A percentile compares a stretch with the other conserved stretches of the same genome.
phyloP scores from a whole-genome alignment of 2,888 invertebrate species.

The Caenorhabditis wallacei region DNA sequence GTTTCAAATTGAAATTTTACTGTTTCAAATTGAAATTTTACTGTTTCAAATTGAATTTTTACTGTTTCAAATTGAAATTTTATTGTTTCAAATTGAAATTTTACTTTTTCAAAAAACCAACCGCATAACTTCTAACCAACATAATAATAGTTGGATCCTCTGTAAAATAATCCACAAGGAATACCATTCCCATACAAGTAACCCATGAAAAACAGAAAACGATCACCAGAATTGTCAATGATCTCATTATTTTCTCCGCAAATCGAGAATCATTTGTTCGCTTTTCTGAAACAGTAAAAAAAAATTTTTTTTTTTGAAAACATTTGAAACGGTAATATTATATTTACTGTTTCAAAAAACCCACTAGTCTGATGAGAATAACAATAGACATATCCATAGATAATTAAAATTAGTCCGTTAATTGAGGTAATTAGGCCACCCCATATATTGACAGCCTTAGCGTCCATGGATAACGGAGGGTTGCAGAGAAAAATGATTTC shows the following conservation, averaged over 20 bases:
- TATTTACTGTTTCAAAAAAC: background rate
- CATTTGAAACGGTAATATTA: too few relatives aligned
- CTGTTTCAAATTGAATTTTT: too few relatives aligned
- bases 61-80: too few relatives aligned
- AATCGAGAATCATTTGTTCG: constrained; percentile 7
- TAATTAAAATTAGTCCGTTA: constrained; percentile 23
- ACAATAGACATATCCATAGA: constrained; percentile 50
- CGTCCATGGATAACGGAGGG: constrained; percentile 42
- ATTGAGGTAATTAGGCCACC: constrained; percentile 18
- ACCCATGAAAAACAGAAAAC: constrained; percentile 53
- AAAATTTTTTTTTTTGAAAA: too few relatives aligned
- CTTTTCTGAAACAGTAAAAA: constrained; percentile 24
- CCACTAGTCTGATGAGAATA: constrained; percentile 34
- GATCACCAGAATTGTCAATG: constrained; percentile 43
- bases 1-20: too few relatives aligned
- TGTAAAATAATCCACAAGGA: constrained; percentile 43
- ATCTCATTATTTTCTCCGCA: constrained; percentile 43
- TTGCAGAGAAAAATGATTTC: constrained; percentile 37
- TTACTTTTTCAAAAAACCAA: too few relatives aligned
- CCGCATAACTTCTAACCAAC: constrained; percentile 47
- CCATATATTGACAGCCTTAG: constrained; percentile 29
- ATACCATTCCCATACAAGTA: constrained; percentile 47
- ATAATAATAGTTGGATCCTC: constrained; percentile 15
- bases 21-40: too few relatives aligned
- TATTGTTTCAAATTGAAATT: too few relatives aligned